phyloP scores from a whole-genome alignment of 2,888 invertebrate species.

The Caenorhabditis auriculariae region DNA sequence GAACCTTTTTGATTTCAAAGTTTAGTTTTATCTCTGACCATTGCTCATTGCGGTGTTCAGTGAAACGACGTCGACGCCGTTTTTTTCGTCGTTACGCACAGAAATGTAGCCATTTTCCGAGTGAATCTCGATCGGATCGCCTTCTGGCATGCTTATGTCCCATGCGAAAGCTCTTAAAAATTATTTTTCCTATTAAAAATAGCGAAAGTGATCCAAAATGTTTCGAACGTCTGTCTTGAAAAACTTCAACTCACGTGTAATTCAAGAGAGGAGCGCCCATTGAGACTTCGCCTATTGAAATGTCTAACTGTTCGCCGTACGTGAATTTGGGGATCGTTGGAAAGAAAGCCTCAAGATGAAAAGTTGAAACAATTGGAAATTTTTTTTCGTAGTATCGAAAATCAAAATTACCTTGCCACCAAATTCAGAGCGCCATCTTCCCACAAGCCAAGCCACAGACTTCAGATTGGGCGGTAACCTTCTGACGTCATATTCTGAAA shows the following conservation, averaged over 20 bases:
- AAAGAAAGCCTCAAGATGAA: slow-evolving; percentile 47
- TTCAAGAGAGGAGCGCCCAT: slow-evolving; percentile 44
- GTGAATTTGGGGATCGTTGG: slow-evolving; percentile 63
- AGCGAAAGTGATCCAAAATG: background rate
- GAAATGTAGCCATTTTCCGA: slow-evolving; percentile 61
- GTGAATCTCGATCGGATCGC: slow-evolving; percentile 58
- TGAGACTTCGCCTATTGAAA: slow-evolving; percentile 42
- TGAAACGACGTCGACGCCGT: slow-evolving; percentile 43
- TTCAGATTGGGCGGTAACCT: slow-evolving; percentile 46
- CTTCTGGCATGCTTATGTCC: slow-evolving; percentile 57
- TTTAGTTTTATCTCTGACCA: slow-evolving; percentile 26
- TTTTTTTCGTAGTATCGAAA: background rate
- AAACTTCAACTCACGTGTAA: slow-evolving; percentile 50
- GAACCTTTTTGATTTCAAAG: background rate
- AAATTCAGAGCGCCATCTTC: slow-evolving; percentile 61
- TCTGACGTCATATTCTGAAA: slow-evolving; percentile 55
- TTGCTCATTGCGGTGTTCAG: slow-evolving; percentile 62
- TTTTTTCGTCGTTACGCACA: slow-evolving; percentile 30
- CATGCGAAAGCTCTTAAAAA: slow-evolving; percentile 61
- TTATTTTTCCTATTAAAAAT: background rate
- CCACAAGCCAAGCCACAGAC: slow-evolving; percentile 59
- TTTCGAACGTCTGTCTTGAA: background rate
- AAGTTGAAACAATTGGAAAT: slow-evolving; percentile 1
- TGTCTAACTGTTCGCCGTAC: slow-evolving; percentile 62
- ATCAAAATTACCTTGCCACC: slow-evolving; percentile 43